A percentile compares a stretch with the other conserved stretches of the same genome.
Evolutionary conservation across 2,888 invertebrate species (phyloP).

Genomic region (Aspidiotus destructor): DNA sequence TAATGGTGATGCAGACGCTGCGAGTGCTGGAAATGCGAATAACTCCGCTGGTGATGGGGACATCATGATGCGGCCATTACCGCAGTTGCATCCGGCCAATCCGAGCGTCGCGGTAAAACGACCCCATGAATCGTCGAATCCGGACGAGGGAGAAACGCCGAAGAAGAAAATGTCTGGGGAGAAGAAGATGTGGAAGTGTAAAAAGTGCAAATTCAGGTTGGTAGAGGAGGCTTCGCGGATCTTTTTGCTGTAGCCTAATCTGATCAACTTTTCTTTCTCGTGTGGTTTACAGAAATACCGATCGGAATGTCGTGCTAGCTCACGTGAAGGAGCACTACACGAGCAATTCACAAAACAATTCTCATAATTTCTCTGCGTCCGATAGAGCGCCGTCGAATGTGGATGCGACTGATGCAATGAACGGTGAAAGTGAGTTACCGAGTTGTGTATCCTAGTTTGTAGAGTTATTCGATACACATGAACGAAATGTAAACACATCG

Average conservation of each 20-base stretch:
- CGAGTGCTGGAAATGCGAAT: slow-evolving; percentile 3
- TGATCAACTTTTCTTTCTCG: too few relatives aligned
- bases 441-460: too few relatives aligned
- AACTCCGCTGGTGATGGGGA: slow-evolving; percentile 23
- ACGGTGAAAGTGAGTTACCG: too few relatives aligned
- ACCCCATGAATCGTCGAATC: slow-evolving; percentile 31
- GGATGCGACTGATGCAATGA: too few relatives aligned
- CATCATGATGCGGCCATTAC: slow-evolving; percentile 21
- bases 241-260: too few relatives aligned
- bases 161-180: slow-evolving; percentile 40
- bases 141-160: slow-evolving; percentile 33
- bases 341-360: slow-evolving; percentile 14
- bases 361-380: background rate
- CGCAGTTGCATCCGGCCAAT: slow-evolving; percentile 28
- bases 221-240: slow-evolving; percentile 36
- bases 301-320: slow-evolving; percentile 53
- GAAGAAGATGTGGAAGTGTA: slow-evolving; percentile 77
- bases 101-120: slow-evolving; percentile 41
- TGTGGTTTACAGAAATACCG: slow-evolving; percentile 48
- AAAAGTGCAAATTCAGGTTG: slow-evolving; percentile 79
- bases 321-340: slow-evolving; percentile 59
- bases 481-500: background rate
- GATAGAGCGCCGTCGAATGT: background rate
- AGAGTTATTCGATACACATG: background rate
- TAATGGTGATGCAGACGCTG: slow-evolving; percentile 14